Conservation (phyloP, 2,113 vertebrate species). For the Hippocampus comes region DNA sequence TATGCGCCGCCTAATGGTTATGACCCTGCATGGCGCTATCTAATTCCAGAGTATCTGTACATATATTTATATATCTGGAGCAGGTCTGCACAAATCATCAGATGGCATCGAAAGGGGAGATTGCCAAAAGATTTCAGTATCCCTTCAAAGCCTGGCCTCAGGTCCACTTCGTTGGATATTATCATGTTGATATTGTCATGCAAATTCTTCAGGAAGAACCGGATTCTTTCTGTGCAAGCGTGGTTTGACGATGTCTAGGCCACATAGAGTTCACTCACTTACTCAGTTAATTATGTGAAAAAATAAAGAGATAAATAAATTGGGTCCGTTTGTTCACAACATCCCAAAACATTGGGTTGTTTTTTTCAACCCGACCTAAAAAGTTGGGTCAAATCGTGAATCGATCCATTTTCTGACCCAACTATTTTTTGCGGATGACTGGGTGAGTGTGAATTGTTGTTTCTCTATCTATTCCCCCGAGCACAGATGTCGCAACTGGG, state of each 20-base stretch:
- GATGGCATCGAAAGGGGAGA: constrained; percentile 50
- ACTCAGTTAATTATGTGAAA: too few species aligned
- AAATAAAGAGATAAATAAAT: too few species aligned
- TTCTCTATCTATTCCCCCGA: too few species aligned
- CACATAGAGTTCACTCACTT: too few species aligned
- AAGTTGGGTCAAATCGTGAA: too few species aligned
- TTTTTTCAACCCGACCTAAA: too few species aligned
- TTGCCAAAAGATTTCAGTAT: constrained; percentile 10
- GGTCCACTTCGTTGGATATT: not conserved
- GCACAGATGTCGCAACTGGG: too few species aligned
- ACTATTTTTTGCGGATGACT: too few species aligned
- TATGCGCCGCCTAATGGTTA: constrained; percentile 63
- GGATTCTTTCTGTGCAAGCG: not conserved
- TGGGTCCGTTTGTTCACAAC: too few species aligned
- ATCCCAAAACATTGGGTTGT: too few species aligned
- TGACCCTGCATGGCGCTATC: constrained; percentile 66
- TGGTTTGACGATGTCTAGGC: not conserved
- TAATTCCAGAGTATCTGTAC: constrained; percentile 52
- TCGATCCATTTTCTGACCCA: too few species aligned
- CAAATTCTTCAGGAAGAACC: not conserved
- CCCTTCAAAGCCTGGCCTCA: constrained; percentile 2
- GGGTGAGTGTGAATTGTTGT: too few species aligned
- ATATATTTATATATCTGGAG: constrained; percentile 69
- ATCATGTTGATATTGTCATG: constrained; percentile 9
- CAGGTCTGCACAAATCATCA: constrained; percentile 61